Evolutionary conservation across 1,140 invertebrate genomes (phyloP).

Genomic region (Thaumatotibia leucotreta): DNA sequence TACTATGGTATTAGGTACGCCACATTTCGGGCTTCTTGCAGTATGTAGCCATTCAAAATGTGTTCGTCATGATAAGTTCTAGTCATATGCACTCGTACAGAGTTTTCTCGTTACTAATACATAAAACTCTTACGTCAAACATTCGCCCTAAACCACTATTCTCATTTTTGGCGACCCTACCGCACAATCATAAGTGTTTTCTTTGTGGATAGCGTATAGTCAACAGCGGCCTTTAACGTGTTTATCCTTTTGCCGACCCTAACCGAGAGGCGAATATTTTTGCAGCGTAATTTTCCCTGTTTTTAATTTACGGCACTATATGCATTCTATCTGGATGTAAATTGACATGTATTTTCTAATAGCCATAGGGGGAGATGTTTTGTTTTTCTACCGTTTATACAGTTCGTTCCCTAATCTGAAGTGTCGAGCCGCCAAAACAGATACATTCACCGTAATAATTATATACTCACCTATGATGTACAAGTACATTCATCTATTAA

Average conservation of each 20-base stretch:
- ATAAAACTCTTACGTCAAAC: too few species aligned
- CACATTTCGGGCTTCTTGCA: too few species aligned
- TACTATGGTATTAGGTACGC: too few species aligned
- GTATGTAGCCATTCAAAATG: too few species aligned
- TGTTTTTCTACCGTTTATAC: background rate
- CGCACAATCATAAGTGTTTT: constrained; percentile 66
- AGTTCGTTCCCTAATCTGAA: too few species aligned
- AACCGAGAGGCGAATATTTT: constrained; percentile 32
- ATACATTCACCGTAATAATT: too few species aligned
- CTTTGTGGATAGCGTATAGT: constrained; percentile 64
- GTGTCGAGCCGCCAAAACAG: too few species aligned
- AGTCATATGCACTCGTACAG: too few species aligned
- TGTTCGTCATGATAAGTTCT: too few species aligned
- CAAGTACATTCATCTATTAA: too few species aligned
- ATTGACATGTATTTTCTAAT: constrained; percentile 11
- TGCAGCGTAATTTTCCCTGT: constrained; percentile 16
- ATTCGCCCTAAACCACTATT: background rate
- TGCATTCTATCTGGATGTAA: background rate
- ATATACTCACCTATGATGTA: too few species aligned
- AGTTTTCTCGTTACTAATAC: too few species aligned
- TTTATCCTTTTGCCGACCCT: constrained; percentile 61
- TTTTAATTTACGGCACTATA: constrained; percentile 15
- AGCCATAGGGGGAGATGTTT: background rate
- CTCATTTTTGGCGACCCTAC: constrained; percentile 17
- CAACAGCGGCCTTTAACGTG: constrained; percentile 62